Base-by-base conservation (phyloP, 2,797 vertebrate genomes). In the Oryzias dopingdopingensis region DNA sequence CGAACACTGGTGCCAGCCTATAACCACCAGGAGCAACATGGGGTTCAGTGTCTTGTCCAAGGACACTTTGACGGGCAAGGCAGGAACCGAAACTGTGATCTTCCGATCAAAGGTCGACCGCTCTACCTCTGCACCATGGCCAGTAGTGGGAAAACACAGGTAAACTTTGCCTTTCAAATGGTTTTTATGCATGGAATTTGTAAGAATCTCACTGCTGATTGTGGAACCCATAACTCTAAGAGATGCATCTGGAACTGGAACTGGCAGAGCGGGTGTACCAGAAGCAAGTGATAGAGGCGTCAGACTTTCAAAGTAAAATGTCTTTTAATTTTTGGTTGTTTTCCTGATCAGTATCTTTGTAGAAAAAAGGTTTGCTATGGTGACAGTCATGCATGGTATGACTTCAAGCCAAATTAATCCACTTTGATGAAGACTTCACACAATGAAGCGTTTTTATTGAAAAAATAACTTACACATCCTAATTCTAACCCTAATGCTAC, bases 201-300 rank as follows among this genome's bases (percentile, higher is more conserved):
- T 58, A 64, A 66, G 72, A 74, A 77, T 73, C 76, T 81, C 82
- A 86, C 84, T 88, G 66, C 53, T 69, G 74, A 85, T 83, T 83
- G 64, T 60, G 72, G 86, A 88, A 88, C 60, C 87, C 89, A 89
- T 90, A 89, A 88, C 89, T 90, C 76, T 86, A 86, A 84, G 79
- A 78, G 78, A 77, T 62, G 70, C 74, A 54, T 59, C 83, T 79
- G 68, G 80, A 81, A 79, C 67, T 47, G 68, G 80, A 81, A 79
- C 64, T 47, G 53, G 70, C 72, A 76, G 74, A 71, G 70, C 66
- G 74, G 74, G 82, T 62, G 14, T 81, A 85, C 83, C 66, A 67
- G 78, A 72, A 88, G 85, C 70, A 82, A 85, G 66, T 54, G 55
- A 50, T 63, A 61, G 70, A 57, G 60, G 67, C 71, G 57, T 78